phyloP scores from a whole-genome alignment of 2,113 vertebrate genomes.

The Hystrix brachyura region DNA sequence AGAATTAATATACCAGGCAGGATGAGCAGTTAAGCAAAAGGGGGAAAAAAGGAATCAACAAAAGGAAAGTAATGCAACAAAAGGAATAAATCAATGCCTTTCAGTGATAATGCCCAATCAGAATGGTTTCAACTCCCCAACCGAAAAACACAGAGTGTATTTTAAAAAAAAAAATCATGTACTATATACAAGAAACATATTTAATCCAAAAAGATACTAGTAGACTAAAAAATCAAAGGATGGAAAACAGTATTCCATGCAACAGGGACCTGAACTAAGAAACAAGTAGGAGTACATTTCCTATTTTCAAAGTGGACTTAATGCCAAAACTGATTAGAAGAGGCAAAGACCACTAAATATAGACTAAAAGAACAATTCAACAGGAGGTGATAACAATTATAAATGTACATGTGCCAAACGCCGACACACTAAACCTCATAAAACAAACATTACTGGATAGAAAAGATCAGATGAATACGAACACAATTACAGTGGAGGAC shows the following conservation, averaged over 20 bases:
- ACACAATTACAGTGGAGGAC: background rate
- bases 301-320: background rate
- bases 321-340: background rate
- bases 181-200: no score
- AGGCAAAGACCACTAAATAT: background rate
- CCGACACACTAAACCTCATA: background rate
- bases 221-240: no score
- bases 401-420: background rate
- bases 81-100: background rate
- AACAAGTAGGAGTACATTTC: no score
- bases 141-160: no score
- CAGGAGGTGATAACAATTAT: background rate
- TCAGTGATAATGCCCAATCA: background rate
- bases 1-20: background rate
- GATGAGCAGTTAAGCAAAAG: background rate
- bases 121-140: no score
- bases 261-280: no score
- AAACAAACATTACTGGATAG: background rate
- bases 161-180: no score
- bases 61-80: background rate
- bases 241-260: no score
- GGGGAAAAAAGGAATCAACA: background rate
- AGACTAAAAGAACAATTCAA: background rate
- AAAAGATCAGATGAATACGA: background rate
- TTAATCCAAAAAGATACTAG: no score